Evolutionary conservation across 2,888 invertebrate species (phyloP), one percentile per base, ranked within the genome.

Genomic region (Watsonalla binaria): DNA sequence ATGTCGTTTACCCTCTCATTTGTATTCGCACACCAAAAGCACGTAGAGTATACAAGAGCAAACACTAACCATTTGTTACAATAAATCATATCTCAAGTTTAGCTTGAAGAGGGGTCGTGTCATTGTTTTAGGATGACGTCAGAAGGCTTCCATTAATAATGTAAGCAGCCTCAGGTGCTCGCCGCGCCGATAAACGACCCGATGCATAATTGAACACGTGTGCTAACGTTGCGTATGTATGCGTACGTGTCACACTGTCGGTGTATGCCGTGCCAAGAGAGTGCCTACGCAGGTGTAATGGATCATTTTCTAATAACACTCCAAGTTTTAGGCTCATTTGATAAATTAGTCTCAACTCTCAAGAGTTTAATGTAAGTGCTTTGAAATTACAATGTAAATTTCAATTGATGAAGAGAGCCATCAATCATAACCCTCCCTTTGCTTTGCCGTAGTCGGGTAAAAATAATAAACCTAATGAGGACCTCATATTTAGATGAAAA

Each of bases 171-270:
- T 78, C 89, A 89, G 89, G 88, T 90, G 89, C 74, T 74, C 66
- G 67, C 62, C 66, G 63, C 74, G 68, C 76, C 80, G 80, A 84
- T 88, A 89, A 88, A 86, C 86, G 86, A 70, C 74, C 65, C 76
- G 75, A 78, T 89, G 86, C 89, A 90, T 90, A 89, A 90, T 90
- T 86, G 83, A 90, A 77, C 76, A 78, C 77, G 74, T 80, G 78
- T 80, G 77, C 76, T 78, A 70, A 73, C 73, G 71, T 69, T 73
- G 70, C 69, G 70, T 57, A 55, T 54, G 57, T 42, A 51, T 58
- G 56, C 58, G 72, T 74, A 77, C 77, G 74, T 73, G 69, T 70
- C 76, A 70, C 65, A 63, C 65, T 67, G 64, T 70, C 76, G 70
- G 63, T 62, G 65, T 67, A 64, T 70, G 74, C 74, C 74, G 74